Conservation (phyloP, 1,140 invertebrate genomes). For the Bicyclus anynana region DNA sequence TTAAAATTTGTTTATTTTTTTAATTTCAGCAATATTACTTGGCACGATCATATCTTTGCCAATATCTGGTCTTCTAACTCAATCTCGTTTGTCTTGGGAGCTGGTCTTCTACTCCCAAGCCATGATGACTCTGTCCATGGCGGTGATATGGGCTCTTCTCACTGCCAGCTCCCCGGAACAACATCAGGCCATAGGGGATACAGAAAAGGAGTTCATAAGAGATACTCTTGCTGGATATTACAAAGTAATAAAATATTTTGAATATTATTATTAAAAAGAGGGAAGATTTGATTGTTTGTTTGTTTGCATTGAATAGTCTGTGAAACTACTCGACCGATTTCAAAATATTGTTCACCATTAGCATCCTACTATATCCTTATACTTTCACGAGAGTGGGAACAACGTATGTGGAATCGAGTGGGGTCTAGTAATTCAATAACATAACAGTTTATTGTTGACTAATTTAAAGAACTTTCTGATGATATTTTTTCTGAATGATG, state of each 20-base stretch:
- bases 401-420: no score
- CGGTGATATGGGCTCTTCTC: slow-evolving; percentile 40
- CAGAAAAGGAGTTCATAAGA: slow-evolving; percentile 52
- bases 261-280: no score
- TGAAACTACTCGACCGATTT: no score
- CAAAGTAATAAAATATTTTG: slow-evolving; percentile 32
- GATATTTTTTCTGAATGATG: no score
- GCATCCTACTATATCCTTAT: no score
- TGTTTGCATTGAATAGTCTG: no score
- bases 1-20: neutral
- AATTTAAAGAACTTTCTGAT: no score
- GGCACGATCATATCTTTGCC: slow-evolving; percentile 49
- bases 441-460: no score
- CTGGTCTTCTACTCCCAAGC: slow-evolving; percentile 53
- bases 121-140: slow-evolving; percentile 48
- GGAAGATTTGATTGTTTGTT: no score
- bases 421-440: no score
- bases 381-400: no score
- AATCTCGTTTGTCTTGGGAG: slow-evolving; percentile 51
- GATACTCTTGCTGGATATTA: slow-evolving; percentile 35
- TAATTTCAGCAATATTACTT: slow-evolving; percentile 45
- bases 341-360: no score
- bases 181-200: slow-evolving; percentile 56
- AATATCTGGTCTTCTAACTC: slow-evolving; percentile 34
- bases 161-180: slow-evolving; percentile 47